phyloP scores from a whole-genome alignment of 2,888 invertebrate genomes.

The Geotrupes spiniger region DNA sequence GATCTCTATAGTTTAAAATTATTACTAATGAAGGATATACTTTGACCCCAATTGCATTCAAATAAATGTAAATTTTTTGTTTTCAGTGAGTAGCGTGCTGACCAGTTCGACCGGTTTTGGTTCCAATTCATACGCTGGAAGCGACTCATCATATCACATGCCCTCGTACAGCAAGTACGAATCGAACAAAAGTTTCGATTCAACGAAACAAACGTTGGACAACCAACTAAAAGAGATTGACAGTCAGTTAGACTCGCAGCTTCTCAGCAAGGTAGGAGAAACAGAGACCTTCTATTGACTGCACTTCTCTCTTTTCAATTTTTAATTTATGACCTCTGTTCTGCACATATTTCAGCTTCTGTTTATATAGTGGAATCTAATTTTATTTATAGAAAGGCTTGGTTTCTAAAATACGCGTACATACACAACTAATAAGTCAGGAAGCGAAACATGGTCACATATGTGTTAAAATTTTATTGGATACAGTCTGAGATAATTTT shows the following conservation, averaged over 20 bases:
- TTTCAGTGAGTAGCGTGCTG: constrained; percentile 57
- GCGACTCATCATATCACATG: constrained; percentile 55
- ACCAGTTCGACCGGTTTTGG: constrained; percentile 59
- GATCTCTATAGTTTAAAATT: too few relatives aligned
- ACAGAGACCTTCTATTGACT: constrained; percentile 51
- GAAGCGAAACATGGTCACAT: too few relatives aligned
- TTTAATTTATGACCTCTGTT: constrained; percentile 17
- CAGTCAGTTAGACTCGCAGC: constrained; percentile 70
- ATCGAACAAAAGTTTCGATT: constrained; percentile 64
- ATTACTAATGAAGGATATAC: too few relatives aligned
- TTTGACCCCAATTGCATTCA: too few relatives aligned
- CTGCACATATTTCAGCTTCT: constrained; percentile 23
- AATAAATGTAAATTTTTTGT: too few relatives aligned
- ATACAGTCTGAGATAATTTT: not conserved
- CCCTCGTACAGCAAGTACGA: constrained; percentile 51
- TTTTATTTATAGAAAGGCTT: too few relatives aligned
- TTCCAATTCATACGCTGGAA: constrained; percentile 57
- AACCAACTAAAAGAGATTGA: constrained; percentile 80
- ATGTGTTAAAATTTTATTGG: too few relatives aligned
- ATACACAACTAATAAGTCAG: too few relatives aligned
- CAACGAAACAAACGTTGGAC: constrained; percentile 72
- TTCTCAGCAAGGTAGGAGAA: constrained; percentile 60
- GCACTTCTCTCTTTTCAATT: constrained; percentile 25
- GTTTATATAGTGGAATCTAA: too few relatives aligned
- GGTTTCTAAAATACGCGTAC: too few relatives aligned